These are phyloP conservation scores for Larimichthys polyactis DNA, from an alignment of 2,113 vertebrate genomes.

Conservation along the genomic window DNA sequence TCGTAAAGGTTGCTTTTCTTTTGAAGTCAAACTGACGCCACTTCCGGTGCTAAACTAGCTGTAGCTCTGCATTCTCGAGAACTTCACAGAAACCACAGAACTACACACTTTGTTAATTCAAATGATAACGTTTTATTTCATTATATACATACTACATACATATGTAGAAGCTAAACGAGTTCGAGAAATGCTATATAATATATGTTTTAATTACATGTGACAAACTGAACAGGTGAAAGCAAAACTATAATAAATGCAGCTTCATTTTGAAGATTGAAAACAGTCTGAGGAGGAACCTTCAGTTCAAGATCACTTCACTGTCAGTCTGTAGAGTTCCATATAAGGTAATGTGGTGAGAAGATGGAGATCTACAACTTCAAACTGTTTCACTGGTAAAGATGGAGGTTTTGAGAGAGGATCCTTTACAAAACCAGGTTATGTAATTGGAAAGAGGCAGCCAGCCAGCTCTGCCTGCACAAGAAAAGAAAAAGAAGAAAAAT, in stretches of 20 bases:
- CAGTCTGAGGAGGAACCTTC: not conserved
- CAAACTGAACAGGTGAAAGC: not conserved
- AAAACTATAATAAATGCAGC: not conserved
- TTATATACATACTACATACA: too few species aligned
- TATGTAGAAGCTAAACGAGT: too few species aligned
- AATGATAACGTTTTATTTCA: too few species aligned
- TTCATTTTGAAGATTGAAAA: not conserved
- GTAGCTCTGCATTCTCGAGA: not conserved
- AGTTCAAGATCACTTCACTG: too few species aligned
- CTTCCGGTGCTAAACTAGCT: not conserved
- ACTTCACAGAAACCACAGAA: not conserved
- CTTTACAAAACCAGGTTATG: slow-evolving; percentile 24
- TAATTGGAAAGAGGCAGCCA: slow-evolving; percentile 12
- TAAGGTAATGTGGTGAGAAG: not conserved
- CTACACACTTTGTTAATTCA: not conserved
- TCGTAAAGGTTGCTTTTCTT: not conserved
- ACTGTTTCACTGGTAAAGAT: not conserved
- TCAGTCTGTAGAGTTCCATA: not conserved
- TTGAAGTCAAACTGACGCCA: fast-evolving
- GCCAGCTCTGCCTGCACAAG: not conserved
- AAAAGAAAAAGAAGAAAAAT: not conserved
- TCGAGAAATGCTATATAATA: too few species aligned
- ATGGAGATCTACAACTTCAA: not conserved
- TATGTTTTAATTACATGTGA: not conserved
- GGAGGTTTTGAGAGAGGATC: not conserved